These are phyloP conservation scores for Erynnis tages DNA, from an alignment of 2,888 invertebrate species.

Conservation along the genomic window DNA sequence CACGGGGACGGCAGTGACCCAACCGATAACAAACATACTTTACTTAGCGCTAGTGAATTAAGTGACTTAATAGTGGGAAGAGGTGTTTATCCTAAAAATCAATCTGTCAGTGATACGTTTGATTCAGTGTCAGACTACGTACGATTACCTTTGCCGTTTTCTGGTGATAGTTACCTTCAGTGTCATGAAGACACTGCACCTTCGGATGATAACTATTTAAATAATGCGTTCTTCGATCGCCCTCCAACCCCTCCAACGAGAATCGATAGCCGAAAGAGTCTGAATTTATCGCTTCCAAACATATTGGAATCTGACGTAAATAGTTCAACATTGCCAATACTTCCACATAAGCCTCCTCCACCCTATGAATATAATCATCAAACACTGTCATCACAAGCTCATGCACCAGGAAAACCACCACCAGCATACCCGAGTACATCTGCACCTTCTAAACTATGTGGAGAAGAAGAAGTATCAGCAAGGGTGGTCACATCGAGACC, in stretches of 20 bases:
- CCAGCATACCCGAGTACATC: constrained; percentile 84
- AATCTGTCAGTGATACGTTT: constrained; percentile 91
- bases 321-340: constrained; percentile 42
- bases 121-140: constrained; percentile 96
- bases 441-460: constrained; percentile 45
- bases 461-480: constrained; percentile 86
- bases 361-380: constrained; percentile 85
- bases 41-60: constrained; percentile 91
- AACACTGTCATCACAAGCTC: constrained; percentile 66
- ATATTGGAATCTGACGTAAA: constrained; percentile 64
- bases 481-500: constrained; percentile 89
- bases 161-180: constrained; percentile 81
- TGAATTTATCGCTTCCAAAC: constrained; percentile 71
- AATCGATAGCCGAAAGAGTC: constrained; percentile 82
- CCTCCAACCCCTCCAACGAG: constrained; percentile 87
- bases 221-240: constrained; percentile 75
- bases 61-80: constrained; percentile 92
- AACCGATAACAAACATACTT: constrained; percentile 87
- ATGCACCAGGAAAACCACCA: constrained; percentile 78
- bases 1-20: constrained; percentile 95
- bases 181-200: constrained; percentile 83
- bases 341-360: constrained; percentile 83
- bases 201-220: constrained; percentile 77
- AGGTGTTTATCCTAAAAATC: constrained; percentile 86
- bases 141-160: constrained; percentile 84